phyloP scores from a whole-genome alignment of 2,113 vertebrate genomes.

The Paradoxurus hermaphroditus region DNA sequence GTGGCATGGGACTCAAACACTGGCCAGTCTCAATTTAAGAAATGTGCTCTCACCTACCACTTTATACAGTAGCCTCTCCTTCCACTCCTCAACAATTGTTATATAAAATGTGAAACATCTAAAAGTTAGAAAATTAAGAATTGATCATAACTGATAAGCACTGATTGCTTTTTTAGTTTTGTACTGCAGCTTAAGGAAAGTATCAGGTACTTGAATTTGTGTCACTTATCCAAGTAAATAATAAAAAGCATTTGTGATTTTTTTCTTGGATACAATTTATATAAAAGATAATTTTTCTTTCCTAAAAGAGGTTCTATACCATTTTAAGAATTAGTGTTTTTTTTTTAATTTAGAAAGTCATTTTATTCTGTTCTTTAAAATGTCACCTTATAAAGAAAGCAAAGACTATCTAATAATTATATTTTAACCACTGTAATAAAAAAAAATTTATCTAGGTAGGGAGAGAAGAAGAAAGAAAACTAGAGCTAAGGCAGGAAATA shows the following conservation, averaged over 20 bases:
- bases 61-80: background rate
- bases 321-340: conserved; percentile 18
- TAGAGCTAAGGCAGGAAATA: background rate
- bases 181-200: background rate
- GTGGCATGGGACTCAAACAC: background rate
- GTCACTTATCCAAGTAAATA: background rate
- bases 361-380: conserved; percentile 43
- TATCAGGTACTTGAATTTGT: background rate
- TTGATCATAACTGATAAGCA: background rate
- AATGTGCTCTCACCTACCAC: background rate
- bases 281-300: conserved; percentile 24
- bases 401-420: conserved; percentile 5
- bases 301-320: background rate
- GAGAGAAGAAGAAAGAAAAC: background rate
- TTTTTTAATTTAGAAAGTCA: conserved; percentile 12
- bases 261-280: background rate
- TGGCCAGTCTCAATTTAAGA: background rate
- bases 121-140: background rate
- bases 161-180: background rate
- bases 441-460: background rate
- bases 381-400: background rate
- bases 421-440: conserved; percentile 18
- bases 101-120: conserved; percentile 8
- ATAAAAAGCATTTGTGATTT: background rate
- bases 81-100: background rate